These are phyloP conservation scores for Myotis yumanensis DNA, from an alignment of 2,113 vertebrate species.

Conservation along the genomic window DNA sequence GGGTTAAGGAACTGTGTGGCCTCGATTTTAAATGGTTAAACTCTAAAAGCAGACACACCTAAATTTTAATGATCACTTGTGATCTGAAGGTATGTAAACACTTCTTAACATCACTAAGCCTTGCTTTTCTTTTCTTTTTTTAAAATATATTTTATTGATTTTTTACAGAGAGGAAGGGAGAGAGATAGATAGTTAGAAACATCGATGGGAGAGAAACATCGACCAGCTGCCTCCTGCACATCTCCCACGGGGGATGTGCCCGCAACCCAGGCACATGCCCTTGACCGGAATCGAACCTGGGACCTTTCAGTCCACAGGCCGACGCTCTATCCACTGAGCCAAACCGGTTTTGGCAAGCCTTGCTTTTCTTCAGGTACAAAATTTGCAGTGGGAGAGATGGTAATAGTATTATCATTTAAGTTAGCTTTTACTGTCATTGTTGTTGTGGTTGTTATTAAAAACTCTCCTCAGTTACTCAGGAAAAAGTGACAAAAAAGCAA, in stretches of 20 bases:
- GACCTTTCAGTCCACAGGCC: no score
- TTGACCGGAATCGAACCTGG: no score
- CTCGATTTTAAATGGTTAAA: neutral
- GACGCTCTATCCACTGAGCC: no score
- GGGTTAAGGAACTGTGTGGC: neutral
- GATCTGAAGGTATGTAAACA: neutral
- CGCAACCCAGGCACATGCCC: no score
- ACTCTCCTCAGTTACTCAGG: neutral
- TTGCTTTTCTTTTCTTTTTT: neutral
- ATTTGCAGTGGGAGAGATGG: neutral
- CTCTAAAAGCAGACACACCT: neutral
- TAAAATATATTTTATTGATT: no score
- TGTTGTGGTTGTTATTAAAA: neutral
- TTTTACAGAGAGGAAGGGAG: no score
- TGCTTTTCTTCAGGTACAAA: neutral
- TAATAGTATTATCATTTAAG: neutral
- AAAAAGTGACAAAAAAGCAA: neutral
- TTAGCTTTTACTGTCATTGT: neutral
- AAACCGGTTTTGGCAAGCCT: no score
- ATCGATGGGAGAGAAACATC: no score
- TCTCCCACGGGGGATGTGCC: no score
- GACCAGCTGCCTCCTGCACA: no score
- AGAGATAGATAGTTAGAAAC: no score
- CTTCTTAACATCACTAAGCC: neutral
- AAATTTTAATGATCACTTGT: neutral